phyloP scores from a whole-genome alignment of 2,888 invertebrate genomes.

The Teinopalpus imperialis region DNA sequence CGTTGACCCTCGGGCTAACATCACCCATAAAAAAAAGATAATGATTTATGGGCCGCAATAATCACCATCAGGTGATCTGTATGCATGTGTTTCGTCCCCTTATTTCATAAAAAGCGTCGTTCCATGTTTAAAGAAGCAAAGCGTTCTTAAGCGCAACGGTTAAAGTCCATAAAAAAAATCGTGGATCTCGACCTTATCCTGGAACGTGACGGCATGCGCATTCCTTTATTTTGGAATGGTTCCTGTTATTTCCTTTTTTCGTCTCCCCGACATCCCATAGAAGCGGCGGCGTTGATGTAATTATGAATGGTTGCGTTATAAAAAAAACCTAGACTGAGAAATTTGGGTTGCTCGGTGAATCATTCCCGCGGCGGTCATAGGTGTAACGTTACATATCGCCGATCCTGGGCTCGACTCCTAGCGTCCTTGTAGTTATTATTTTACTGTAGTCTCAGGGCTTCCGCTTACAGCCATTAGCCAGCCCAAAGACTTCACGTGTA shows the following conservation, averaged over 20 bases:
- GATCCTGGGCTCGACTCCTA: too few relatives aligned
- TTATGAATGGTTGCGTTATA: slow-evolving; percentile 44
- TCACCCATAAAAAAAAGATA: too few relatives aligned
- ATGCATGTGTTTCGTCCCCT: too few relatives aligned
- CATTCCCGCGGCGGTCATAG: neutral
- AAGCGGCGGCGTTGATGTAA: slow-evolving; percentile 56
- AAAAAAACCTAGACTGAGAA: slow-evolving; percentile 37
- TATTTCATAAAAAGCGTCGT: neutral
- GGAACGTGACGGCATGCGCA: slow-evolving; percentile 67
- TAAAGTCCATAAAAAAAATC: slow-evolving; percentile 13
- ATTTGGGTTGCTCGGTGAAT: slow-evolving; percentile 11
- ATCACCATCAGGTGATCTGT: too few relatives aligned
- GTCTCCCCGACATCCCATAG: slow-evolving; percentile 56
- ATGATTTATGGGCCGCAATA: too few relatives aligned
- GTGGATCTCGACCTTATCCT: slow-evolving; percentile 16
- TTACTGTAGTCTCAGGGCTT: too few relatives aligned
- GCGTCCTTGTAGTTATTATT: too few relatives aligned
- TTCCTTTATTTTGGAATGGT: slow-evolving; percentile 45
- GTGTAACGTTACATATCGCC: neutral
- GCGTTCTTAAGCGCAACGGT: neutral
- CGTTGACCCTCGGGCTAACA: too few relatives aligned
- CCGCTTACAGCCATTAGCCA: too few relatives aligned
- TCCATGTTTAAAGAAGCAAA: neutral
- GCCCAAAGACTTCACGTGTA: too few relatives aligned
- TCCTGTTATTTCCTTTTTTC: slow-evolving; percentile 36